Conservation (phyloP, 2,888 invertebrate species). For the Hirudinaria manillensis region DNA sequence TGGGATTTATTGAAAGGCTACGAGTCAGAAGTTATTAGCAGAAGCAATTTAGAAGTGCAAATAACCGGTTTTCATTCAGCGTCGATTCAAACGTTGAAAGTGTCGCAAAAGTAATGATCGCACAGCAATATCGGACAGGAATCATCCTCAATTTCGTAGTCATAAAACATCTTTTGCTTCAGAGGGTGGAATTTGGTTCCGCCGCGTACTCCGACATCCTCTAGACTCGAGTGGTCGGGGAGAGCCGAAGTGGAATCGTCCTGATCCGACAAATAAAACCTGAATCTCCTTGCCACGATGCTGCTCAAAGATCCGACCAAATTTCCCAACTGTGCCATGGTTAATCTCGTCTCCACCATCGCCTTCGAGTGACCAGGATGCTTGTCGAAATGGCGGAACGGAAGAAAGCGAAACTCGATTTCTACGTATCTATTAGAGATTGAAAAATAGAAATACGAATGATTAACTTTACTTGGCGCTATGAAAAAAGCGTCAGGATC, state of each 20-base stretch:
- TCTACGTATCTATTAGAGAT: neutral
- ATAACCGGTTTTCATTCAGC: too few relatives aligned
- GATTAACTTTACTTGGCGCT: too few relatives aligned
- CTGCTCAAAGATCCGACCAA: conserved; percentile 12
- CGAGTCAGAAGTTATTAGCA: too few relatives aligned
- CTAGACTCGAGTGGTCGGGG: neutral
- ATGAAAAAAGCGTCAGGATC: too few relatives aligned
- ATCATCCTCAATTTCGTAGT: neutral
- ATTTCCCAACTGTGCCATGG: neutral
- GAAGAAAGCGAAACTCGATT: conserved; percentile 24
- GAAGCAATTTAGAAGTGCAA: too few relatives aligned
- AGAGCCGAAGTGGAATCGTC: neutral
- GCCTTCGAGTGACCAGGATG: conserved; percentile 19
- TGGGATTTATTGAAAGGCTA: too few relatives aligned
- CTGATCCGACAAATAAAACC: neutral
- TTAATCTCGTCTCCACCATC: neutral
- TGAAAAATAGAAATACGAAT: too few relatives aligned
- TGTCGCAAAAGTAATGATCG: conserved; percentile 26
- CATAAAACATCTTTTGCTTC: neutral
- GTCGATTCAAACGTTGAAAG: too few relatives aligned
- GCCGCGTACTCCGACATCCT: neutral
- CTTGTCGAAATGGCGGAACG: neutral
- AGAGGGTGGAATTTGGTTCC: neutral
- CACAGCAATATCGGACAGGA: conserved; percentile 4
- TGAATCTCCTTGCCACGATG: neutral